Conservation (phyloP, 2,113 vertebrate species). For the Neodontobutis hainanensis region DNA sequence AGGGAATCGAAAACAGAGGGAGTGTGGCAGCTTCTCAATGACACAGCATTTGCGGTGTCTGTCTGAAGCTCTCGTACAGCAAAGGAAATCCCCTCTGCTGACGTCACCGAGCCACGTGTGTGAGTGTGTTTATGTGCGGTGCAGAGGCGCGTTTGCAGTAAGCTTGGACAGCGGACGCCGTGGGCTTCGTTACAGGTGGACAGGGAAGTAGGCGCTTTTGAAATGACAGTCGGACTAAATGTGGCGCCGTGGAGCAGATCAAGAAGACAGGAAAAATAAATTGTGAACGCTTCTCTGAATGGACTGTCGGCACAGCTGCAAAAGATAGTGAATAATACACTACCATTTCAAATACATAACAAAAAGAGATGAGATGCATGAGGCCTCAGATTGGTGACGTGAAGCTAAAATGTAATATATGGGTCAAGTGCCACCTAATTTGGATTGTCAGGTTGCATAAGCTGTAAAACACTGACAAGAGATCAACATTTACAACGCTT, state of each 20-base stretch:
- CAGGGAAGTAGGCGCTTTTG: background rate
- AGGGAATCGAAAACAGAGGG: constrained; percentile 38
- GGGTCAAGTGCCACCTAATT: no score
- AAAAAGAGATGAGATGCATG: no score
- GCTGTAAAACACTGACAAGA: no score
- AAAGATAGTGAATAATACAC: background rate
- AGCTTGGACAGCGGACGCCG: constrained; percentile 32
- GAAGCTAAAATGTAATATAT: no score
- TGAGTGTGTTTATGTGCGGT: constrained; percentile 52
- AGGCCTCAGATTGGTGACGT: no score
- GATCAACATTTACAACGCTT: no score
- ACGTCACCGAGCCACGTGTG: constrained; percentile 75
- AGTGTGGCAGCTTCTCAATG: constrained; percentile 62
- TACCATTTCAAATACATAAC: background rate
- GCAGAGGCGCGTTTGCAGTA: constrained; percentile 37
- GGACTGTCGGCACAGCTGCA: background rate
- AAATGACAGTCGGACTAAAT: background rate
- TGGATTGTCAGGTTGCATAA: no score
- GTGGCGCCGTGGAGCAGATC: background rate
- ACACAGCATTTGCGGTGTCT: constrained; percentile 75
- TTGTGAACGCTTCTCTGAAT: background rate
- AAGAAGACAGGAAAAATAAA: background rate
- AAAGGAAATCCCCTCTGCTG: constrained; percentile 73
- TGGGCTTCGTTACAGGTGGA: constrained; percentile 26
- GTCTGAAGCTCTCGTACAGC: constrained; percentile 63